Evolutionary conservation across 2,113 vertebrate species (phyloP), one percentile per base, ranked within the genome.

Genomic region (Atractosteus spatula): DNA sequence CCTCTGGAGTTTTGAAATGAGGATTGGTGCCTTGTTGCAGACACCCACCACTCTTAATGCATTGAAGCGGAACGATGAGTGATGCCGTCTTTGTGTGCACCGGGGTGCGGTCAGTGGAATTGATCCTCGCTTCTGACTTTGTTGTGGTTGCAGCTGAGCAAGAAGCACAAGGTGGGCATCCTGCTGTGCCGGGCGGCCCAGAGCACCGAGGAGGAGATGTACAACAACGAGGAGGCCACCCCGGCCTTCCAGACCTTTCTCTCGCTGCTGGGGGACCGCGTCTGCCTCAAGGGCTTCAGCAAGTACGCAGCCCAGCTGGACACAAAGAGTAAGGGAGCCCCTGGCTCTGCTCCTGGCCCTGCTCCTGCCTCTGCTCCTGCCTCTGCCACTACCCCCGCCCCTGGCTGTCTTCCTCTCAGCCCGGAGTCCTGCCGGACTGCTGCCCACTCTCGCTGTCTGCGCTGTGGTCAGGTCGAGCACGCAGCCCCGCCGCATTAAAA

Each of bases 171-270:
- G 77, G 96, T 99, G 73, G 96, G 97, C 3, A 89, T 98, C 79
- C 89, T 99, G 16, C 95, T 98, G 87, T 99, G 97, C 89, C 94
- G 92, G 41, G 92, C 94, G 0, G 92, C 93, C 67, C 96, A 99
- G 90, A 95, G 97, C 90, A 96, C 94, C 0, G 97, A 99, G 86
- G 97, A 99, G 84, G 96, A 98, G 91, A 99, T 99, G 97, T 99
- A 99, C 89, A 98, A 98, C 89, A 99, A 98, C 0, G 96, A 99
- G 87, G 92, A 89, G 3, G 94, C 96, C 0, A 94, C 93, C 0
- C 89, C 95, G 0, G 89, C 95, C 68, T 94, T 98, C 0, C 94
- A 93, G 44, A 90, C 94, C 72, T 99, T 99, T 86, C 90, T 99
- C 1, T 68, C 88, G 6, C 92, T 97, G 10, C 82, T 99, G 0